These are phyloP conservation scores for Larimichthys crocea DNA, from an alignment of 2,113 vertebrate species.

Conservation along the genomic window DNA sequence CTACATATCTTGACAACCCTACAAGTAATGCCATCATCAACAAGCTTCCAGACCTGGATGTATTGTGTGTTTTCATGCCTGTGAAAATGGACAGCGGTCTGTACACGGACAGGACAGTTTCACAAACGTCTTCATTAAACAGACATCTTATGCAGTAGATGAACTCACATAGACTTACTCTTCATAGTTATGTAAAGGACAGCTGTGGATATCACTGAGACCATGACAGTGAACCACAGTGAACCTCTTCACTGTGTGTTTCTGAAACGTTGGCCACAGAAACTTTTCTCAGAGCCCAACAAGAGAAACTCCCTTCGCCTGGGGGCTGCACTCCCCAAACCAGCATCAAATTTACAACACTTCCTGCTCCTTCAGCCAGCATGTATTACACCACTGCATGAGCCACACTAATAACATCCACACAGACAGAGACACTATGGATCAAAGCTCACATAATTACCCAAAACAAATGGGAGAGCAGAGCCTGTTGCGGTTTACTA, in stretches of 20 bases:
- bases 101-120: too few species aligned
- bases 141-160: neutral
- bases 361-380: constrained; percentile 31
- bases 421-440: neutral
- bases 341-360: constrained; percentile 34
- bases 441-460: constrained; percentile 1
- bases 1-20: too few species aligned
- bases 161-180: neutral
- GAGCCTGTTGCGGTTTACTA: neutral
- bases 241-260: neutral
- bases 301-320: neutral
- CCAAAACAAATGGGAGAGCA: neutral
- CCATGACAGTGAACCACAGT: neutral
- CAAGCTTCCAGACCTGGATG: too few species aligned
- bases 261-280: neutral
- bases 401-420: neutral
- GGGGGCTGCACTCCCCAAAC: constrained; percentile 15
- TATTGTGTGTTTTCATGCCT: too few species aligned
- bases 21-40: too few species aligned
- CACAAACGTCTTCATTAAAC: too few species aligned
- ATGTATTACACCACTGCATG: neutral
- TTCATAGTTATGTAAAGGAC: neutral
- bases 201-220: neutral
- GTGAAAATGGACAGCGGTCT: too few species aligned
- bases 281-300: neutral